Evolutionary conservation across 2,113 vertebrate species (phyloP).

Genomic region (Symphodus melops): DNA sequence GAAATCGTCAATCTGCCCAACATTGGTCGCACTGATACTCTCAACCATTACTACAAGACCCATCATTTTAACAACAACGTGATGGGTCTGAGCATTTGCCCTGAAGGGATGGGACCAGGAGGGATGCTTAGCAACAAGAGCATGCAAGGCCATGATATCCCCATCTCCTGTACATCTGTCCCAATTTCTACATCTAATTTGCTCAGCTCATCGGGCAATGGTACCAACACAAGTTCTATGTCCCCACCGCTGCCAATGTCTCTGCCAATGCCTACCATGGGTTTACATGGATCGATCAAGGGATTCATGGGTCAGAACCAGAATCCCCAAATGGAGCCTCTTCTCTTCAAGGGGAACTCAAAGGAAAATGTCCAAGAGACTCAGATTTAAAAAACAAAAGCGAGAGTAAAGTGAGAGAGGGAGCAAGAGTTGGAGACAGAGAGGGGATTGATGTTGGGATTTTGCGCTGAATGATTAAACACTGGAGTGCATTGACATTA

Average conservation of each 20-base stretch:
- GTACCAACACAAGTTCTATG: slow-evolving; percentile 71
- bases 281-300: slow-evolving; percentile 86
- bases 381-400: slow-evolving; percentile 86
- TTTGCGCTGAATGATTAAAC: slow-evolving; percentile 73
- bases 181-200: slow-evolving; percentile 76
- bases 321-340: slow-evolving; percentile 89
- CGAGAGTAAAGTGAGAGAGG: slow-evolving; percentile 60
- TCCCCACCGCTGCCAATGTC: slow-evolving; percentile 83
- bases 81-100: slow-evolving; percentile 79
- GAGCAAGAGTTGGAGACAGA: slow-evolving; percentile 68
- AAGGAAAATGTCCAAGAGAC: slow-evolving; percentile 98
- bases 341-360: slow-evolving; percentile 93
- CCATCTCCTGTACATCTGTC: slow-evolving; percentile 80
- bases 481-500: slow-evolving; percentile 80
- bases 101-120: slow-evolving; percentile 70
- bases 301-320: slow-evolving; percentile 88
- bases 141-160: slow-evolving; percentile 74
- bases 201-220: slow-evolving; percentile 75
- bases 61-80: slow-evolving; percentile 90
- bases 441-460: slow-evolving; percentile 78
- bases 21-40: slow-evolving; percentile 87
- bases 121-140: slow-evolving; percentile 79
- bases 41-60: slow-evolving; percentile 94
- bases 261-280: slow-evolving; percentile 84
- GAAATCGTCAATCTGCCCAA: slow-evolving; percentile 89